Evolutionary conservation across 23 tunicate genomes (phyloP).

Genomic region (Oikopleura dioica): DNA sequence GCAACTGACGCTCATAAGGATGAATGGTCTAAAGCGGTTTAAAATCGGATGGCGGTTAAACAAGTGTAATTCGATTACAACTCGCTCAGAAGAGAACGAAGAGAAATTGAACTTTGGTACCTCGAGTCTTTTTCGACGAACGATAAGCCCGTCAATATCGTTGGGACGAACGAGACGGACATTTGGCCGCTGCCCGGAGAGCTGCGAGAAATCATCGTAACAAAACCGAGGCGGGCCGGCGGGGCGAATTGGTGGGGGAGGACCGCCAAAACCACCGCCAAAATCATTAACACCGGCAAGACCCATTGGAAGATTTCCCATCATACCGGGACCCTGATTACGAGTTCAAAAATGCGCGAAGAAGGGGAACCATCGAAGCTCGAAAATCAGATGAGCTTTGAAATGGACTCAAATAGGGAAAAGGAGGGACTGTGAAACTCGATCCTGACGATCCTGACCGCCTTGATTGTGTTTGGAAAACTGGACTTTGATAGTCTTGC

Average conservation of each 20-base stretch:
- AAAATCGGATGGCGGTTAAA: too few species aligned
- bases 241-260: background rate
- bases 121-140: constrained; percentile 2
- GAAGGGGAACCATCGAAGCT: background rate
- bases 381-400: background rate
- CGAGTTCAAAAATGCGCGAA: background rate
- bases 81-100: background rate
- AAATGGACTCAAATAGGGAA: background rate
- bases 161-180: background rate
- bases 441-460: background rate
- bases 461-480: background rate
- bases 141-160: background rate
- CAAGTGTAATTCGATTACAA: background rate
- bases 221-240: background rate
- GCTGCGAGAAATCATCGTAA: background rate
- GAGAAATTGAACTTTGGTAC: background rate
- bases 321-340: background rate
- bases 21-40: constrained; percentile 9
- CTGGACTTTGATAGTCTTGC: background rate
- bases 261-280: background rate
- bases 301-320: background rate
- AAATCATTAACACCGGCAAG: background rate
- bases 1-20: background rate
- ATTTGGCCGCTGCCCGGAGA: background rate
- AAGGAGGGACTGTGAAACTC: background rate